A percentile compares a stretch with the other conserved stretches of the same genome.
Conservation (phyloP, 1,140 invertebrate species). For the Drosophila watanabei region DNA sequence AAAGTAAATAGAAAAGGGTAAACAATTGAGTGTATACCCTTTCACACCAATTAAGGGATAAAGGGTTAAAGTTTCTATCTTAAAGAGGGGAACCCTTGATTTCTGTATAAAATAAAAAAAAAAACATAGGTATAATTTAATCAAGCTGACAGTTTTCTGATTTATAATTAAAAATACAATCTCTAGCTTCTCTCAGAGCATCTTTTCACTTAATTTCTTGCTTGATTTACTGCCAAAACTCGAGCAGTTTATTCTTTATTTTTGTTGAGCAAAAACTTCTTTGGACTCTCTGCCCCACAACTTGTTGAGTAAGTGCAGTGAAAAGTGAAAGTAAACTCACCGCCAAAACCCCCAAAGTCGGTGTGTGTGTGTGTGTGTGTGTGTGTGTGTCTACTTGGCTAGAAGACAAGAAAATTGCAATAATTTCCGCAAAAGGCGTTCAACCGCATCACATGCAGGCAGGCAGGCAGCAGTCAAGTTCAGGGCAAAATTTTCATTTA, state of each 20-base stretch:
- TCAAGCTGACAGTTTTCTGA: not conserved
- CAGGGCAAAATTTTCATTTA: slow-evolving; percentile 60
- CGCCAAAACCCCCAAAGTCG: slow-evolving; percentile 20
- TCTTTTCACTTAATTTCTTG: slow-evolving; percentile 1
- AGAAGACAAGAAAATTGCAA: slow-evolving; percentile 81
- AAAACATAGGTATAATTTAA: not conserved
- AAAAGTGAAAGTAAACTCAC: slow-evolving; percentile 77
- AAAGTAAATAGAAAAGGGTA: slow-evolving; percentile 25
- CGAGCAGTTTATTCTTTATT: slow-evolving; percentile 1
- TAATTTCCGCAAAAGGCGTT: slow-evolving; percentile 79
- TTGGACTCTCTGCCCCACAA: slow-evolving; percentile 3
- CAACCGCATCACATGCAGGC: slow-evolving; percentile 65
- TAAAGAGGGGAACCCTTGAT: not conserved
- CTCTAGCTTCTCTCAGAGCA: not conserved
- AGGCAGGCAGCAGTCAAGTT: slow-evolving; percentile 63
- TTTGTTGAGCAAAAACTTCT: slow-evolving; percentile 42
- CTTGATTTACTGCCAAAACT: slow-evolving; percentile 13
- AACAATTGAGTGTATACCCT: not conserved
- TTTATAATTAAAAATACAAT: not conserved
- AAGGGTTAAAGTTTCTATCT: not conserved
- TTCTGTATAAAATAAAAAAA: not conserved
- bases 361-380: slow-evolving; percentile 16
- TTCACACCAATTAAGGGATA: not conserved
- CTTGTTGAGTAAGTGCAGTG: slow-evolving; percentile 45
- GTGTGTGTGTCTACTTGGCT: slow-evolving; percentile 35